phyloP scores from a whole-genome alignment of 2,888 invertebrate species.

The Geotrupes spiniger region DNA sequence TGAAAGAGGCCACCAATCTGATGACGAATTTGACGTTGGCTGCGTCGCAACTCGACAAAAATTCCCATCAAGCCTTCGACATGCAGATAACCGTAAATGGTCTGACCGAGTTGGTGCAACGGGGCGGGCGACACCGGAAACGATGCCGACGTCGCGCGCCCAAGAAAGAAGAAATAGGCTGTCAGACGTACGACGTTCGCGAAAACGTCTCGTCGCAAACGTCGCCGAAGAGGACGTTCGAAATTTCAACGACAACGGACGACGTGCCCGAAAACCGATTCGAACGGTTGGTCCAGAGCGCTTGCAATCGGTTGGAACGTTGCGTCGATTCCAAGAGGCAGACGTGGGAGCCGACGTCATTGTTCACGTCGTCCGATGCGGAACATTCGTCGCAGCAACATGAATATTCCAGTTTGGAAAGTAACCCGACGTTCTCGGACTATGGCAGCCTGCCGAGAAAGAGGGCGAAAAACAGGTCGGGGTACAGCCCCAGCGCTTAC shows the following conservation, averaged over 20 bases:
- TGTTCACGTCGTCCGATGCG: slow-evolving; percentile 29
- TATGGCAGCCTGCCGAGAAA: slow-evolving; percentile 47
- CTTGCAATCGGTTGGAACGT: slow-evolving; percentile 44
- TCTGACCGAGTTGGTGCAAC: slow-evolving; percentile 27
- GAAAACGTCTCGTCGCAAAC: slow-evolving; percentile 33
- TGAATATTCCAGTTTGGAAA: slow-evolving; percentile 45
- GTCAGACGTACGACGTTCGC: slow-evolving; percentile 6
- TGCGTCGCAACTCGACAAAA: slow-evolving; percentile 32
- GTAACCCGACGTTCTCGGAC: slow-evolving; percentile 44
- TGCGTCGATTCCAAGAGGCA: slow-evolving; percentile 32
- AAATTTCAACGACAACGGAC: slow-evolving; percentile 28
- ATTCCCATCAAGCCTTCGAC: slow-evolving; percentile 35
- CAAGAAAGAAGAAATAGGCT: slow-evolving; percentile 6
- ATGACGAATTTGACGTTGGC: slow-evolving; percentile 44
- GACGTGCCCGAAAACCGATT: slow-evolving; percentile 43
- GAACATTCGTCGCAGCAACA: slow-evolving; percentile 13
- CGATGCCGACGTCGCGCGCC: background rate
- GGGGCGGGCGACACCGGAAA: background rate
- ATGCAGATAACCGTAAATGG: slow-evolving; percentile 43
- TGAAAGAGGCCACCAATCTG: slow-evolving; percentile 48
- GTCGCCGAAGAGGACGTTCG: slow-evolving; percentile 21
- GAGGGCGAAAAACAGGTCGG: slow-evolving; percentile 32
- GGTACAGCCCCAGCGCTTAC: slow-evolving; percentile 56
- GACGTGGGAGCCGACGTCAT: slow-evolving; percentile 17
- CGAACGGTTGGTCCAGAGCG: slow-evolving; percentile 42